Evolutionary conservation across 2,888 invertebrate genomes (phyloP), one percentile per base, ranked within the genome.

Genomic region (Ceramica pisi): DNA sequence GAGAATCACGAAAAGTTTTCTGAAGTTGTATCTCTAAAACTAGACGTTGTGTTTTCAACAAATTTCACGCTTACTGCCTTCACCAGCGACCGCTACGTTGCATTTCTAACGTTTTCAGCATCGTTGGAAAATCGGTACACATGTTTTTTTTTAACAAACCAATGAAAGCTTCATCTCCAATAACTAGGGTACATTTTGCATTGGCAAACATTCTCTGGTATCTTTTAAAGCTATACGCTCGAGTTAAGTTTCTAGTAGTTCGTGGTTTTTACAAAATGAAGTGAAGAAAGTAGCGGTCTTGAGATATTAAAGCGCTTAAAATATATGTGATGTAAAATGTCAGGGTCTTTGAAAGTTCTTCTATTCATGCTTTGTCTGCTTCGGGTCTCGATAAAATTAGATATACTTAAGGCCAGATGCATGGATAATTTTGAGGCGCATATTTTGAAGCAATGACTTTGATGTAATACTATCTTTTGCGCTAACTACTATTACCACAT

Each of bases 1-100:
- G 19, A 19, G 35, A 50, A 23, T 51, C 55, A 51, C 5, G 21
- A 61, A 38, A 53, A 48, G 23, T 56, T 61, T 57, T 57, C 38
- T 71, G 51, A n/a, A 41, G 38, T 57, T 71, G 61, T 78, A 60
- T 67, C 70, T 26, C 53, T 23, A 12, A 21, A 51, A 71, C 61
- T 35, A 8, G 9, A 78, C 38, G 41, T 41, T 67, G 57, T 81
- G 50, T 78, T 82, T 73, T 64, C 70, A 64, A 63, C 61, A 74
- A 74, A 81, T 74, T 74, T 71, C 50, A 82, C 56, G 74, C 71
- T 74, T 63, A 64, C 55, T 78, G 78, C 57, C 71, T 48, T 38
- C 26, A 44, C 62, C 31, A 56, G 10, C 56, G 51, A 73, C 31
- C 61, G 65, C 65, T 71, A 61, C 72, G 62, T 73, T 77, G 67